Evolutionary conservation across 2,888 invertebrate species (phyloP).

Genomic region (Galerucella pusilla): DNA sequence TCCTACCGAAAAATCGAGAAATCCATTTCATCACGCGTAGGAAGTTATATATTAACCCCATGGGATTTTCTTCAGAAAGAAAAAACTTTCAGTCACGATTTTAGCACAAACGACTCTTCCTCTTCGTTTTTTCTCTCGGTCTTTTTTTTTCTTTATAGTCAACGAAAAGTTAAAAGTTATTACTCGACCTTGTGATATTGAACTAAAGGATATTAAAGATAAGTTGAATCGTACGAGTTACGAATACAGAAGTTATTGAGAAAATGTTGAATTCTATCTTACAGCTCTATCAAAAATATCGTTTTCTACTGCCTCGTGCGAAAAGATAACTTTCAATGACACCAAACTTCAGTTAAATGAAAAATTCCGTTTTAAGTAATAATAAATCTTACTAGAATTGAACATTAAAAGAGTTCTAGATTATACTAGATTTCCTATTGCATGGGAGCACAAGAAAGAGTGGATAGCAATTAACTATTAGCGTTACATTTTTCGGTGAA

Average conservation of each 20-base stretch:
- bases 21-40: conserved; percentile 34
- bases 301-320: too few species aligned
- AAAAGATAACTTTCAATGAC: too few species aligned
- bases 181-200: conserved; percentile 19
- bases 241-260: background rate
- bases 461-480: too few species aligned
- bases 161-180: conserved; percentile 23
- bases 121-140: background rate
- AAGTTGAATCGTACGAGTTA: background rate
- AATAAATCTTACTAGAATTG: too few species aligned
- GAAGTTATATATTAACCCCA: conserved; percentile 35
- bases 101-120: conserved; percentile 29
- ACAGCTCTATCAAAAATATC: background rate
- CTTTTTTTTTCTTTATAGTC: conserved; percentile 5
- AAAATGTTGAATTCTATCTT: background rate
- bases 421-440: too few species aligned
- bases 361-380: too few species aligned
- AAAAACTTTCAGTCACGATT: conserved; percentile 36
- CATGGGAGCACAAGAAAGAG: too few species aligned
- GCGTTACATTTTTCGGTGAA: too few species aligned
- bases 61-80: conserved; percentile 26
- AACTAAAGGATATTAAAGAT: conserved; percentile 28
- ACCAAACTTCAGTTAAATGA: too few species aligned
- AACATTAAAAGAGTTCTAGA: too few species aligned
- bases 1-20: conserved; percentile 27